phyloP scores from a whole-genome alignment of 2,797 vertebrate species.

The Hoplostethus mediterraneus region DNA sequence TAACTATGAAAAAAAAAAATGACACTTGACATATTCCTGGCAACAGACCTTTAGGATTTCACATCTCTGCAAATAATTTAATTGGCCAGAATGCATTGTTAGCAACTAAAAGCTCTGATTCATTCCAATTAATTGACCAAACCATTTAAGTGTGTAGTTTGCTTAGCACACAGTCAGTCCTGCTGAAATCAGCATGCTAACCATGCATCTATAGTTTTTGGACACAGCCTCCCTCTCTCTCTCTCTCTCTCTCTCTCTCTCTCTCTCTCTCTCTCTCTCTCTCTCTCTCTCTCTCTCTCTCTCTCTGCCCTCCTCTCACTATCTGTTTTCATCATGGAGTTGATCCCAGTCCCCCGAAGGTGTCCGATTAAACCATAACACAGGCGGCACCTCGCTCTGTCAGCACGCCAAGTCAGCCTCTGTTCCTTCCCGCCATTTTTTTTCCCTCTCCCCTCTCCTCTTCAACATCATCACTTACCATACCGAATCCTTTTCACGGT shows the following conservation, averaged over 20 bases:
- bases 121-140: neutral
- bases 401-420: neutral
- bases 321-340: neutral
- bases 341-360: neutral
- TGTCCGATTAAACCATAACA: constrained; percentile 1
- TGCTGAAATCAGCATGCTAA: constrained; percentile 8
- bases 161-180: neutral
- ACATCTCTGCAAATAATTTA: neutral
- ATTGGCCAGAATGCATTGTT: neutral
- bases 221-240: neutral
- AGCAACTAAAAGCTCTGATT: neutral
- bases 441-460: neutral
- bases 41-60: too few relatives aligned
- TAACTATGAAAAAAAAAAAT: neutral
- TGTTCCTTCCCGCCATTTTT: neutral
- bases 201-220: neutral
- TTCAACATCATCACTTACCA: neutral
- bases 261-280: too few relatives aligned
- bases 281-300: too few relatives aligned
- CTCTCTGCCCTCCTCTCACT: too few relatives aligned
- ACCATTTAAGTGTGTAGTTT: neutral
- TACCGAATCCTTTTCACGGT: neutral
- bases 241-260: neutral
- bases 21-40: neutral
- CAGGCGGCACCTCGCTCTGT: neutral